Conservation (phyloP, 2,113 vertebrate genomes). For the Promerops cafer region DNA sequence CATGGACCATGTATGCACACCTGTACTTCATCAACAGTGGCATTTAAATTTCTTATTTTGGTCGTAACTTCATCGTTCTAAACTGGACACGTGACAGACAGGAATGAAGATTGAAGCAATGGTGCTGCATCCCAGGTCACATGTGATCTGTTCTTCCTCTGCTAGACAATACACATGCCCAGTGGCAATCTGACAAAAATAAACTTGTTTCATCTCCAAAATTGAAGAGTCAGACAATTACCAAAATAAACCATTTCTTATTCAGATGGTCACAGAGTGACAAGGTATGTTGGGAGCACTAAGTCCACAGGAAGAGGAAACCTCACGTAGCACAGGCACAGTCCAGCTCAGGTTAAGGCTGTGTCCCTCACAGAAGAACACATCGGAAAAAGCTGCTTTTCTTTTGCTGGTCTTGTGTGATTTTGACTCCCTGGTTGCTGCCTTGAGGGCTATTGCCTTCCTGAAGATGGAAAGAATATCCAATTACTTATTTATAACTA, state of each 20-base stretch:
- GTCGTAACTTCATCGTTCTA: neutral
- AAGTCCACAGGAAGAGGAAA: conserved; percentile 46
- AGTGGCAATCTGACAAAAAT: conserved; percentile 6
- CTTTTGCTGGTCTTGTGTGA: conserved; percentile 91
- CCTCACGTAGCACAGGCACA: conserved; percentile 71
- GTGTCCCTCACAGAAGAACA: conserved; percentile 83
- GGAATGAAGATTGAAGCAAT: neutral
- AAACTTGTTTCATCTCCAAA: conserved; percentile 54
- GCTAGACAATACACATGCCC: neutral
- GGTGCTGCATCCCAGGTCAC: neutral
- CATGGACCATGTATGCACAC: neutral
- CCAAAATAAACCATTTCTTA: conserved; percentile 68
- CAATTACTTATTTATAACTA: neutral
- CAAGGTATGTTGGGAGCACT: neutral
- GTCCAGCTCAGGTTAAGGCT: conserved; percentile 77
- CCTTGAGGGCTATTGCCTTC: conserved; percentile 91
- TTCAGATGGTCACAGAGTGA: conserved; percentile 38
- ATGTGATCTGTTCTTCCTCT: neutral
- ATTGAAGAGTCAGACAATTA: conserved; percentile 54
- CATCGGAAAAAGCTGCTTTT: conserved; percentile 97
- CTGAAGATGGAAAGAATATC: conserved; percentile 68
- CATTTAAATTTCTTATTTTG: neutral
- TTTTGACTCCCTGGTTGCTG: conserved; percentile 89
- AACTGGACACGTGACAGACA: neutral
- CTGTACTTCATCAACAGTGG: neutral